These are phyloP conservation scores for Aplocera efformata DNA, from an alignment of 2,888 invertebrate genomes.

Conservation along the genomic window DNA sequence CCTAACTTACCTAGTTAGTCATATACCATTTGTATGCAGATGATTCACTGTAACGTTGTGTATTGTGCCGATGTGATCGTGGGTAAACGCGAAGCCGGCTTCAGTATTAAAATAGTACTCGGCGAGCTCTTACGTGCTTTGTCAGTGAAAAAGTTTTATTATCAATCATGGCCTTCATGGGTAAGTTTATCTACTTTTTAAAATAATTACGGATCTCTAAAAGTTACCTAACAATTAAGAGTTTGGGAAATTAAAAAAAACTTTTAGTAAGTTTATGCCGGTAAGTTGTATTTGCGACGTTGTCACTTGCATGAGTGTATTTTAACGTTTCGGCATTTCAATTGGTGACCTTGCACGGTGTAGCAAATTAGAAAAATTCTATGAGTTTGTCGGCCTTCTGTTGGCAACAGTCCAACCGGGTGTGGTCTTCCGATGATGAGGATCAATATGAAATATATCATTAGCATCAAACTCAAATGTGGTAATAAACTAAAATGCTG, in stretches of 20 bases:
- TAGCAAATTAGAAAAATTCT: conserved; percentile 37
- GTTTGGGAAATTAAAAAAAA: no score
- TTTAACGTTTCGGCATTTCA: not conserved
- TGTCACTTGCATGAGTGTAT: no score
- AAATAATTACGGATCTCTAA: no score
- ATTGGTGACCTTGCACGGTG: conserved; percentile 9
- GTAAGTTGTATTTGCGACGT: no score
- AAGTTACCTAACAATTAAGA: no score
- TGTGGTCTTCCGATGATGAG: conserved; percentile 39
- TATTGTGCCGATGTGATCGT: conserved; percentile 27
- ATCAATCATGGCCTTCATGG: conserved; percentile 64
- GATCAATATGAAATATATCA: conserved; percentile 18
- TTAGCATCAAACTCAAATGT: no score
- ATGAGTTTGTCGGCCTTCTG: conserved; percentile 45
- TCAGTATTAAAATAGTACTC: conserved; percentile 57
- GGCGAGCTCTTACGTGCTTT: conserved; percentile 41
- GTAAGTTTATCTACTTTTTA: conserved; percentile 46
- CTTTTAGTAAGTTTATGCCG: no score
- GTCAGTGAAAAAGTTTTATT: conserved; percentile 39
- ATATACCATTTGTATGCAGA: conserved; percentile 1
- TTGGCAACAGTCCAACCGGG: conserved; percentile 63
- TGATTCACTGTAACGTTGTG: conserved; percentile 10
- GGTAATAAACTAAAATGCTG: no score
- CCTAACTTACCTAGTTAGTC: no score
- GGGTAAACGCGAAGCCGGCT: conserved; percentile 24